A percentile compares a stretch with the other conserved stretches of the same genome.
Conservation (phyloP, 2,113 vertebrate species). For the Petaurus breviceps region DNA sequence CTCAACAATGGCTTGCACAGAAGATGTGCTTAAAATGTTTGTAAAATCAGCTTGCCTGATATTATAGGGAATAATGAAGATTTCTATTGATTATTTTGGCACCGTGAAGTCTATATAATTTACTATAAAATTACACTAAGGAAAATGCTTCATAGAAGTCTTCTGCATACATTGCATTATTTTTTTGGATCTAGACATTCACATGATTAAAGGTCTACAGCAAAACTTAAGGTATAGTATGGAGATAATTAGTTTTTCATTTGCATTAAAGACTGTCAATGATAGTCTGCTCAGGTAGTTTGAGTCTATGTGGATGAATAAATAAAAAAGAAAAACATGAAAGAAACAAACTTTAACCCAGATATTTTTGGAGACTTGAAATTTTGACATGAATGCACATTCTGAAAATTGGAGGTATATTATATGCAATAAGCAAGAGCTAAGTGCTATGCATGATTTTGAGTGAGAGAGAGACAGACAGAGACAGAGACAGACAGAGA, state of each 20-base stretch:
- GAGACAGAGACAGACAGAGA: too few species aligned
- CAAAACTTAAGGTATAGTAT: not conserved
- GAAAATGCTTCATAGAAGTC: too few species aligned
- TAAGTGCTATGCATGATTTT: not conserved
- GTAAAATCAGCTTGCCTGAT: not conserved
- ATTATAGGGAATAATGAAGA: not conserved
- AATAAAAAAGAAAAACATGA: not conserved
- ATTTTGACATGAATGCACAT: not conserved
- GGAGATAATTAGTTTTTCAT: not conserved
- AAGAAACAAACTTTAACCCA: not conserved
- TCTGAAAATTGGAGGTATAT: not conserved
- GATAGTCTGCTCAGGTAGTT: not conserved
- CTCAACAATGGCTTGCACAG: too few species aligned
- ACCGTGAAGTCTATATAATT: too few species aligned
- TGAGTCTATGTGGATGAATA: not conserved
- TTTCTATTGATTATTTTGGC: too few species aligned
- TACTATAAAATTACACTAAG: too few species aligned
- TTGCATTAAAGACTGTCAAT: not conserved
- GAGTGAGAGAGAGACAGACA: not conserved
- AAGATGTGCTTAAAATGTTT: not conserved
- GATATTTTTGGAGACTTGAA: not conserved
- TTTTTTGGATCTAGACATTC: too few species aligned
- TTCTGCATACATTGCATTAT: too few species aligned
- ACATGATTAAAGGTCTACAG: too few species aligned
- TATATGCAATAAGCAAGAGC: not conserved